Percentiles rank a stretch among this genome's conserved stretches.
Conservation (phyloP, 2,113 vertebrate genomes). For the Xenopus laevis region DNA sequence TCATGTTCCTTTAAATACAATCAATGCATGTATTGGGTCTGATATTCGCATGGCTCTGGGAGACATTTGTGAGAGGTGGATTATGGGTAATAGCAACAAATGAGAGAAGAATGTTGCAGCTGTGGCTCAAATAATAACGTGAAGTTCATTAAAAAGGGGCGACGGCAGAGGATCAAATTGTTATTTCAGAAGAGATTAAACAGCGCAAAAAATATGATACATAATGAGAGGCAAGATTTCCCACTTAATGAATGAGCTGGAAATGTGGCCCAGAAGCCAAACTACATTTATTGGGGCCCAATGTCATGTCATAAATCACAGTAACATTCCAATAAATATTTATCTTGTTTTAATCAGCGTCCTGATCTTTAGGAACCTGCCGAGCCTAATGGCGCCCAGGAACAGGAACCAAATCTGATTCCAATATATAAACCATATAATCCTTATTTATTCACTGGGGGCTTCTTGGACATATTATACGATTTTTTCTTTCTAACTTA, state of each 20-base stretch:
- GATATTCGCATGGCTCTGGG: neutral
- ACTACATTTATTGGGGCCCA: constrained; percentile 67
- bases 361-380: constrained; percentile 58
- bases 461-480: neutral
- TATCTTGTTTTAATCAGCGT: constrained; percentile 68
- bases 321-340: constrained; percentile 69
- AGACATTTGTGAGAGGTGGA: constrained; percentile 13
- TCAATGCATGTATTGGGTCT: no score
- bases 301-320: constrained; percentile 70
- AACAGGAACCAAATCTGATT: constrained; percentile 65
- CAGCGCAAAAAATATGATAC: constrained; percentile 63
- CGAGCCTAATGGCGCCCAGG: constrained; percentile 58
- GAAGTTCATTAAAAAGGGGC: constrained; percentile 54
- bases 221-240: constrained; percentile 62
- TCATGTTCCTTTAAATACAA: no score
- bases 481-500: constrained; percentile 50
- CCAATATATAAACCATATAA: constrained; percentile 63
- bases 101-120: neutral
- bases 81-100: neutral
- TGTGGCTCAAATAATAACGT: neutral
- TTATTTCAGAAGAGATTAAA: constrained; percentile 69
- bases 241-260: constrained; percentile 64
- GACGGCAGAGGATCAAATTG: constrained; percentile 57
- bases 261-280: constrained; percentile 66
- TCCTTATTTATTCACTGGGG: constrained; percentile 60